These are phyloP conservation scores for Lysandra coridon DNA, from an alignment of 2,888 invertebrate species.

Conservation along the genomic window DNA sequence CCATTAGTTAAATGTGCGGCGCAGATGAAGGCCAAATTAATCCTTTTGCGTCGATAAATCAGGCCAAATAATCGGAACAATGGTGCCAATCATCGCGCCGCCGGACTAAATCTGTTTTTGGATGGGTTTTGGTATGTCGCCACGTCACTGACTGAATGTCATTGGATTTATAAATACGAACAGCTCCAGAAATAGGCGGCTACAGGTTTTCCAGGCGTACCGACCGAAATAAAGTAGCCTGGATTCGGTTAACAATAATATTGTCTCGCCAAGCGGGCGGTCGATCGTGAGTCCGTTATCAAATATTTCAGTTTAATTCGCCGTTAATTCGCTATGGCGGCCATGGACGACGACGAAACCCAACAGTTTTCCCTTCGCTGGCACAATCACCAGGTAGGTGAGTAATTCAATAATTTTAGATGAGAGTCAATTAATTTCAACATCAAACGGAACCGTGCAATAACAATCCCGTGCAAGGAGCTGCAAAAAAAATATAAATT, in stretches of 20 bases:
- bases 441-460: constrained; percentile 32
- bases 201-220: constrained; percentile 81
- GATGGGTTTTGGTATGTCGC: constrained; percentile 79
- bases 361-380: constrained; percentile 92
- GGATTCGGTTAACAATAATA: constrained; percentile 80
- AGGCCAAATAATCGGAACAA: constrained; percentile 64
- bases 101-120: constrained; percentile 79
- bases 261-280: constrained; percentile 64
- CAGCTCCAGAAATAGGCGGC: constrained; percentile 82
- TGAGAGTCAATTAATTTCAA: constrained; percentile 50
- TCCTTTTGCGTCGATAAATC: constrained; percentile 44
- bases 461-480: not conserved
- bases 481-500: not conserved
- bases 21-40: constrained; percentile 42
- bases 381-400: constrained; percentile 89
- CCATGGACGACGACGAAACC: constrained; percentile 81
- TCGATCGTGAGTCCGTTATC: constrained; percentile 53
- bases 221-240: constrained; percentile 81
- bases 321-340: constrained; percentile 45
- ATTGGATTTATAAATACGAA: constrained; percentile 81
- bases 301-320: constrained; percentile 45
- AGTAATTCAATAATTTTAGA: constrained; percentile 62
- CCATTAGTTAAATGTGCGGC: constrained; percentile 34
- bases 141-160: constrained; percentile 79
- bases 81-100: constrained; percentile 72